Evolutionary conservation across 2,797 vertebrate species (phyloP).

Genomic region (Taeniopygia guttata): DNA sequence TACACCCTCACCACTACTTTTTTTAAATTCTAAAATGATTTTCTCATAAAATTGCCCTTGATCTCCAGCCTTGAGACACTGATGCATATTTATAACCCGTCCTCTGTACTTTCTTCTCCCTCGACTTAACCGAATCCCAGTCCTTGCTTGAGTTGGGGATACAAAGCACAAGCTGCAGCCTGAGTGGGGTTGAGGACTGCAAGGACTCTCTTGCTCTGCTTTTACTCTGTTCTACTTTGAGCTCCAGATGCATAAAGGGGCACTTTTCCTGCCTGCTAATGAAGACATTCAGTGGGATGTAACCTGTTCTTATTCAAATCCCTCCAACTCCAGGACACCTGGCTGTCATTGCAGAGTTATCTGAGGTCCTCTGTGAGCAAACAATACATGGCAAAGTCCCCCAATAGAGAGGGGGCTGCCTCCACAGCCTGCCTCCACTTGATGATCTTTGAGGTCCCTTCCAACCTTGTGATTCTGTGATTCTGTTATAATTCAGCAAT

Average conservation of each 20-base stretch:
- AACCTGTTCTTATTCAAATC: neutral
- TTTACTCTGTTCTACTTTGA: neutral
- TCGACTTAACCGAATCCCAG: conserved; percentile 32
- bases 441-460: too few species aligned
- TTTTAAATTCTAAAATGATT: conserved; percentile 24
- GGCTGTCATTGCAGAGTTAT: neutral
- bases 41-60: conserved; percentile 57
- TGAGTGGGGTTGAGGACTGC: neutral
- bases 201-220: neutral
- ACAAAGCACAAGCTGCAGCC: neutral
- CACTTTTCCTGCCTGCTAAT: neutral
- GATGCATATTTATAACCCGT: conserved; percentile 47
- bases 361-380: neutral
- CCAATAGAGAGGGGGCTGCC: neutral
- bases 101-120: conserved; percentile 27
- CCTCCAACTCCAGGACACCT: neutral
- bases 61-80: conserved; percentile 16
- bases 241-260: neutral
- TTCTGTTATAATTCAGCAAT: neutral
- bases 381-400: neutral
- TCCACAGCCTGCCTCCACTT: too few species aligned
- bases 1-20: neutral
- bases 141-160: neutral
- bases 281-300: neutral
- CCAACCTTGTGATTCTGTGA: too few species aligned